A percentile compares a stretch with the other conserved stretches of the same genome.
Evolutionary conservation across 2,888 invertebrate genomes (phyloP).

Genomic region (Heliconius cydno): DNA sequence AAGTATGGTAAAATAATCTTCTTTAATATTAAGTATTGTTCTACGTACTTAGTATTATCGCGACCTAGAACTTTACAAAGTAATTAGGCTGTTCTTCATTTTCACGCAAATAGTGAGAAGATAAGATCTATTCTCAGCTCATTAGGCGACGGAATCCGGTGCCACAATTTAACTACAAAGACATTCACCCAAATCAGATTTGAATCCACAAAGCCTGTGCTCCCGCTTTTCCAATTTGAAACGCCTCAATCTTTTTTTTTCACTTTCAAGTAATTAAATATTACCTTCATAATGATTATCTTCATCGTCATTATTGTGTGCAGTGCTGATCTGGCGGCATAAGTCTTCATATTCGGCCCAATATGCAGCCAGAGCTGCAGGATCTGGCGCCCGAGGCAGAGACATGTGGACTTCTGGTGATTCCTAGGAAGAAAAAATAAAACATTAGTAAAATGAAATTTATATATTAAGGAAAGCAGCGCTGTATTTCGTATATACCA

Average conservation of each 20-base stretch:
- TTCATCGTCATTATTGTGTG: conserved; percentile 80
- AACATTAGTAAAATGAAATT: neutral
- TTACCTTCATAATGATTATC: conserved; percentile 84
- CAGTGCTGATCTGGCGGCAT: conserved; percentile 83
- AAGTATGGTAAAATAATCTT: neutral
- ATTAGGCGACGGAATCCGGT: neutral
- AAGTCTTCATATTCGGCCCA: conserved; percentile 87
- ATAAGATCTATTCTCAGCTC: conserved; percentile 5
- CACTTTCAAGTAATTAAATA: conserved; percentile 25
- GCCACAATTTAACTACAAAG: neutral
- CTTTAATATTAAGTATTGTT: neutral
- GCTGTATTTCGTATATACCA: neutral
- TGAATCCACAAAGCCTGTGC: no score
- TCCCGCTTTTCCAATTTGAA: neutral
- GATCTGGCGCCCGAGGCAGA: conserved; percentile 73
- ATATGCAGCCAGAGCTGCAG: conserved; percentile 84
- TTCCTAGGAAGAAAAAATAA: conserved; percentile 59
- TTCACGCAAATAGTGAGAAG: neutral
- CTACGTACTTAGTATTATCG: neutral
- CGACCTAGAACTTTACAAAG: neutral
- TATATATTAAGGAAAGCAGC: no score
- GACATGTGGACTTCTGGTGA: conserved; percentile 78
- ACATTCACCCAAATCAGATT: no score
- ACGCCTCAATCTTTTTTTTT: no score
- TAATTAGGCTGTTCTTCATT: neutral